Evolutionary conservation across 2,797 vertebrate species (phyloP), one percentile per base, ranked within the genome.

Genomic region (Falco novaeseelandiae): DNA sequence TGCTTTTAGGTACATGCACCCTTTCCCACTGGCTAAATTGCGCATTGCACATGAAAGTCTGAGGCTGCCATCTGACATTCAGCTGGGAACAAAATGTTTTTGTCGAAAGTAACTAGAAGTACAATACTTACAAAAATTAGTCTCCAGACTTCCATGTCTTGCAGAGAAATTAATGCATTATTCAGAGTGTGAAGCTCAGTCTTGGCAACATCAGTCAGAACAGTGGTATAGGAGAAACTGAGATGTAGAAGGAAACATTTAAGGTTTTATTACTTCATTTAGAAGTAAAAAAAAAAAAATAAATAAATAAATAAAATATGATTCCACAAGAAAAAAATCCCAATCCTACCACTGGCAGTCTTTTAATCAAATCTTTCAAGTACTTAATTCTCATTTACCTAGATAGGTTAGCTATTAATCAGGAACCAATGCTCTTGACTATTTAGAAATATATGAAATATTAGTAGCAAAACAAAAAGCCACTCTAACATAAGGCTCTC

Each of bases 141-240:
- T 67, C 61, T 87, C 67, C 42, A 89, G 63, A 89, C 51, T 89
- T 78, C 8, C 76, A 57, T 3, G 5, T 52, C 73, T 77, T 49
- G 51, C 81, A 92, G 74, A 77, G 71, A 40, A 94, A 96, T 95
- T 85, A 91, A 87, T 93, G 84, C n/a, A 90, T 93, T 90, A 91
- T 89, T 96, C 93, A 90, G 79, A 88, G 42, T 16, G 69, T 3
- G 61, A 90, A 51, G 69, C 63, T 93, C 4, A 23, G 83, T 21
- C 76, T 91, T 15, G 42, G 80, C 63, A 86, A 51, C 77, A 83
- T 80, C 90, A 77, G 58, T 87, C 85, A 83, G 79, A 94, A 71
- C 25, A 55, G 30, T 46, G 76, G 87, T 38, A 2, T 48, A 57
- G 74, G 55, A 93, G 67, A 61, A 96, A 62, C 6, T 0, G 21